Percentiles rank a stretch among this genome's conserved stretches.
Conservation (phyloP, 2,888 invertebrate species). For the Eupithecia subumbrata region DNA sequence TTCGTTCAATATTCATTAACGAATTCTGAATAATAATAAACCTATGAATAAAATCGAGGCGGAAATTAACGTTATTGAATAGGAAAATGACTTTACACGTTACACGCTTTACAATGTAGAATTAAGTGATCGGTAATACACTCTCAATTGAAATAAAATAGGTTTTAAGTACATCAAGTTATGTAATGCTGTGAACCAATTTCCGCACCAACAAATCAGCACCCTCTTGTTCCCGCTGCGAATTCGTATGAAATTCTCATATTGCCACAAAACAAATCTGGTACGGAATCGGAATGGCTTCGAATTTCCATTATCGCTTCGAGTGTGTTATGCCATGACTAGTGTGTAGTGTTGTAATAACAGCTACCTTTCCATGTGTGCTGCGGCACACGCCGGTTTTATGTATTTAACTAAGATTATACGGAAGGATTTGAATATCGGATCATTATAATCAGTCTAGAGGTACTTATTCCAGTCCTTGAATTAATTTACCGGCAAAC, state of each 20-base stretch:
- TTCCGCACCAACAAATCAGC: slow-evolving; percentile 33
- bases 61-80: slow-evolving; percentile 12
- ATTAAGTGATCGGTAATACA: slow-evolving; percentile 5
- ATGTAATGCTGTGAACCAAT: slow-evolving; percentile 20
- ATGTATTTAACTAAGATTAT: slow-evolving; percentile 31
- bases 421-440: slow-evolving; percentile 42
- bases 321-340: slow-evolving; percentile 39
- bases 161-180: slow-evolving; percentile 4
- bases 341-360: slow-evolving; percentile 39
- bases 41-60: slow-evolving; percentile 15
- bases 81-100: slow-evolving; percentile 13
- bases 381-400: slow-evolving; percentile 13
- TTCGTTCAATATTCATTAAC: slow-evolving; percentile 33
- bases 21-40: slow-evolving; percentile 26
- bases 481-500: slow-evolving; percentile 34
- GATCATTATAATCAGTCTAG: slow-evolving; percentile 30
- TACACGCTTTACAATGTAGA: slow-evolving; percentile 3
- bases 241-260: slow-evolving; percentile 37
- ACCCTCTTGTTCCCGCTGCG: slow-evolving; percentile 26
- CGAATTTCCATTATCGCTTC: slow-evolving; percentile 40
- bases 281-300: slow-evolving; percentile 37
- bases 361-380: slow-evolving; percentile 37
- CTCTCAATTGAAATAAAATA: slow-evolving; percentile 10
- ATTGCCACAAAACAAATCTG: slow-evolving; percentile 42
- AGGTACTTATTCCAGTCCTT: slow-evolving; percentile 25